phyloP scores from a whole-genome alignment of 1,140 invertebrate species.

The Drosophila elegans region DNA sequence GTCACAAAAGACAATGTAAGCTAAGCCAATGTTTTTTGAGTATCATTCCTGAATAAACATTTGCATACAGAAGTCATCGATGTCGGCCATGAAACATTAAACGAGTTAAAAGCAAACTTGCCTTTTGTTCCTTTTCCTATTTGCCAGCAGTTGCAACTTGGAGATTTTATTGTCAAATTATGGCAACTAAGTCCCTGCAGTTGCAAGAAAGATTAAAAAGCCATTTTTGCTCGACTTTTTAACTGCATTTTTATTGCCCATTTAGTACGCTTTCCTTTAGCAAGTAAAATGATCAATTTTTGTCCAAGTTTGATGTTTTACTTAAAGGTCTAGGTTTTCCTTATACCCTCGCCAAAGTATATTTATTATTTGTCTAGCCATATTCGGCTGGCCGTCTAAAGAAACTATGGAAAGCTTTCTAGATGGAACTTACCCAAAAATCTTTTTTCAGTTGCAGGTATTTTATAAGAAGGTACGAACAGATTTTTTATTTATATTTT shows the following conservation, averaged over 20 bases:
- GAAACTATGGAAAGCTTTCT: too few relatives aligned
- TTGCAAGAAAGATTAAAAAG: conserved; percentile 24
- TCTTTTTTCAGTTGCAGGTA: too few relatives aligned
- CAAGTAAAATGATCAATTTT: too few relatives aligned
- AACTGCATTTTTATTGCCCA: conserved; percentile 13
- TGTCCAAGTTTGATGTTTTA: too few relatives aligned
- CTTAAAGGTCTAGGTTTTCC: background rate
- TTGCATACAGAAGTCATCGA: conserved; percentile 20
- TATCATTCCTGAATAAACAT: background rate
- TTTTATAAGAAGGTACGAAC: too few relatives aligned
- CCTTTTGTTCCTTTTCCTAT: conserved; percentile 5
- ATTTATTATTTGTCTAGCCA: too few relatives aligned
- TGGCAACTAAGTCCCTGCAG: conserved; percentile 56
- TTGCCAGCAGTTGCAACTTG: conserved; percentile 26
- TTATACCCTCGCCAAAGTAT: too few relatives aligned
- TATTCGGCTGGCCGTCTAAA: too few relatives aligned
- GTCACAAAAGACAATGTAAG: conserved; percentile 9
- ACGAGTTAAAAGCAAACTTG: background rate
- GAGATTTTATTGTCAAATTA: conserved; percentile 52
- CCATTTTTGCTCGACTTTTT: conserved; percentile 20
- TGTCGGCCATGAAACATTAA: conserved; percentile 35
- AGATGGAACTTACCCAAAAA: too few relatives aligned
- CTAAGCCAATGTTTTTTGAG: conserved; percentile 2
- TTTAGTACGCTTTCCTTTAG: background rate
- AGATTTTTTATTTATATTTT: too few relatives aligned